A percentile compares a stretch with the other conserved stretches of the same genome.
Evolutionary conservation across 1,140 invertebrate genomes (phyloP).

Genomic region (Scaptomyza pallida): DNA sequence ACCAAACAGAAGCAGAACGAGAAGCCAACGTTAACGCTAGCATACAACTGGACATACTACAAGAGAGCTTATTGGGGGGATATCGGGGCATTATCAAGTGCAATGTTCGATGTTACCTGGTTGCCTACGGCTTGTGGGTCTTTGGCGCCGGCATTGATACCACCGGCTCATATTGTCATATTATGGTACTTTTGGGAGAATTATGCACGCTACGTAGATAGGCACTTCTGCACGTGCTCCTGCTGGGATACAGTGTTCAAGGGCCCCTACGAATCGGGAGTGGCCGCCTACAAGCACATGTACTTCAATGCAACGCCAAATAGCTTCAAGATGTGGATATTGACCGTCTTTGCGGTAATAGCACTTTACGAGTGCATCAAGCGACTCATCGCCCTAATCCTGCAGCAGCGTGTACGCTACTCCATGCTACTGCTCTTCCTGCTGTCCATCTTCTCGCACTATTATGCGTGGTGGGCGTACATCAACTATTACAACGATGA

Average conservation of each 20-base stretch:
- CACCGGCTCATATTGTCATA: slow-evolving; percentile 87
- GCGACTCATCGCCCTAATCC: slow-evolving; percentile 86
- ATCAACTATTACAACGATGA: slow-evolving; percentile 94
- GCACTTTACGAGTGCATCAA: slow-evolving; percentile 90
- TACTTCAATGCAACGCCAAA: slow-evolving; percentile 92
- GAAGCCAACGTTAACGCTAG: neutral
- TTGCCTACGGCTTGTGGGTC: slow-evolving; percentile 80
- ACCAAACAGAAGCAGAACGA: neutral
- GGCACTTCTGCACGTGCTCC: slow-evolving; percentile 89
- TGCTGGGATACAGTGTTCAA: slow-evolving; percentile 94
- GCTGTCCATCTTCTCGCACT: slow-evolving; percentile 91
- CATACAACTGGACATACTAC: slow-evolving; percentile 14
- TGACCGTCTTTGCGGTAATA: slow-evolving; percentile 88
- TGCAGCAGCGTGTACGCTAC: slow-evolving; percentile 86
- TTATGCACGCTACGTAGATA: slow-evolving; percentile 88
- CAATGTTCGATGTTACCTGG: slow-evolving; percentile 80
- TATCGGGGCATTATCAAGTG: slow-evolving; percentile 11
- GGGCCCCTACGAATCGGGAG: slow-evolving; percentile 91
- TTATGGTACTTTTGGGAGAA: slow-evolving; percentile 90
- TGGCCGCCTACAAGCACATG: slow-evolving; percentile 91
- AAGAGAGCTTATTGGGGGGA: neutral
- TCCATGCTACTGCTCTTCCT: slow-evolving; percentile 90
- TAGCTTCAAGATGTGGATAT: slow-evolving; percentile 91
- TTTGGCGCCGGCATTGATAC: slow-evolving; percentile 84
- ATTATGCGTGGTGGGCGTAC: slow-evolving; percentile 93